These are phyloP conservation scores for Drosophila equinoxialis DNA, from an alignment of 1,140 invertebrate genomes.

Conservation along the genomic window DNA sequence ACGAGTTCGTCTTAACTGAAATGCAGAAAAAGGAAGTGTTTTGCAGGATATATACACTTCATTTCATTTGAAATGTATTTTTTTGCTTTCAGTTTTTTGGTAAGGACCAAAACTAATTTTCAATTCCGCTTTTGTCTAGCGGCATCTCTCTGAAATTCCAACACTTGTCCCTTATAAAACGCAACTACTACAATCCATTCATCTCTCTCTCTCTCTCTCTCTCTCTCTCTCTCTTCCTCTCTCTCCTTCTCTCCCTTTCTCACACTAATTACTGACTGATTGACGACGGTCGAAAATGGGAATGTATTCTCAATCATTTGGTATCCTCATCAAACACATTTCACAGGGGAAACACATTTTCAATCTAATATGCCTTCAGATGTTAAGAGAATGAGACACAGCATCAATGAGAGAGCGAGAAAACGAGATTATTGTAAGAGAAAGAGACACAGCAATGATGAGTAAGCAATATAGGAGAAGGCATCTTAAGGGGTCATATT, in stretches of 20 bases:
- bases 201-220: background rate
- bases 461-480: too few relatives aligned
- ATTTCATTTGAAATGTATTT: constrained; percentile 8
- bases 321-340: constrained; percentile 76
- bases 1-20: background rate
- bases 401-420: background rate
- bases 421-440: too few relatives aligned
- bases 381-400: background rate
- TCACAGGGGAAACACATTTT: constrained; percentile 18
- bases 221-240: background rate
- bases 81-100: background rate
- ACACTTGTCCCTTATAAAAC: constrained; percentile 49
- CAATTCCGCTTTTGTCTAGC: constrained; percentile 71
- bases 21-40: constrained; percentile 46
- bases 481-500: too few relatives aligned
- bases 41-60: background rate
- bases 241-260: constrained; percentile 21
- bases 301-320: background rate
- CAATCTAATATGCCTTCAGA: too few relatives aligned
- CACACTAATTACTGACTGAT: constrained; percentile 46
- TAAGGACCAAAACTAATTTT: constrained; percentile 53
- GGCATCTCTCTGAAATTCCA: constrained; percentile 28
- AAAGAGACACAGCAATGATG: too few relatives aligned
- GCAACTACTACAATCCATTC: background rate
- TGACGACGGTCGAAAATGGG: constrained; percentile 64